Percentiles rank a stretch among this genome's conserved stretches.
phyloP scores from a whole-genome alignment of 2,888 invertebrate genomes.

The Fragum whitleyi region DNA sequence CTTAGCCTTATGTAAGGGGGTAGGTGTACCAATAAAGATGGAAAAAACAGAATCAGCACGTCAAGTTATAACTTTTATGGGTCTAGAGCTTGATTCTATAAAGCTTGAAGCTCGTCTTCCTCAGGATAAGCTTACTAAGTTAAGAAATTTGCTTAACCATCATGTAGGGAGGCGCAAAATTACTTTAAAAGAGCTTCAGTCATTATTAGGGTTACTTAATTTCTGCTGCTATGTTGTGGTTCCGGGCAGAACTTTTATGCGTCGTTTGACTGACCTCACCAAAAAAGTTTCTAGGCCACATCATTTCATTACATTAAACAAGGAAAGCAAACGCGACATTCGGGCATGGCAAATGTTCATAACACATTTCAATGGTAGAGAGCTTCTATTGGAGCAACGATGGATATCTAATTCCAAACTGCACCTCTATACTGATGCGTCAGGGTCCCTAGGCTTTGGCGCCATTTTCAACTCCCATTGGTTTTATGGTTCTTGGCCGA shows the following conservation, averaged over 20 bases:
- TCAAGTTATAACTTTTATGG: conserved; percentile 36
- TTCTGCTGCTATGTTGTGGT: conserved; percentile 39
- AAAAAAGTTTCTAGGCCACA: too few relatives aligned
- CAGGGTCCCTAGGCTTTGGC: background rate
- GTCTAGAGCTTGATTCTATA: conserved; percentile 49
- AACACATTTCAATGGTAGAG: conserved; percentile 43
- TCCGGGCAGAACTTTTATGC: conserved; percentile 37
- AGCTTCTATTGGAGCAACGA: conserved; percentile 19
- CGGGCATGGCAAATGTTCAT: conserved; percentile 40
- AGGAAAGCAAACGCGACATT: conserved; percentile 28
- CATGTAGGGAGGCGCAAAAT: background rate
- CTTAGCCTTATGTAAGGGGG: background rate
- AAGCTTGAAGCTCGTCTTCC: conserved; percentile 47
- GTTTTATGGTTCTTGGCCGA: conserved; percentile 38
- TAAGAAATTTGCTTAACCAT: background rate
- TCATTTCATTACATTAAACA: conserved; percentile 22
- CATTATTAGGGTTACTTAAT: conserved; percentile 35
- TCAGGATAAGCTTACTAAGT: conserved; percentile 26
- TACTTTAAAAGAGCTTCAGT: conserved; percentile 40
- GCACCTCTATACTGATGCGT: conserved; percentile 47
- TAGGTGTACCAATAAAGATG: conserved; percentile 41
- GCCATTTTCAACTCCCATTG: conserved; percentile 16
- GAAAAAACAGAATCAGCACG: conserved; percentile 31
- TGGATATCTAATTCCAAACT: conserved; percentile 27
- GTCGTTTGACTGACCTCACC: conserved; percentile 38